phyloP scores from a whole-genome alignment of 2,888 invertebrate genomes.

The Schizotus pectinicornis region DNA sequence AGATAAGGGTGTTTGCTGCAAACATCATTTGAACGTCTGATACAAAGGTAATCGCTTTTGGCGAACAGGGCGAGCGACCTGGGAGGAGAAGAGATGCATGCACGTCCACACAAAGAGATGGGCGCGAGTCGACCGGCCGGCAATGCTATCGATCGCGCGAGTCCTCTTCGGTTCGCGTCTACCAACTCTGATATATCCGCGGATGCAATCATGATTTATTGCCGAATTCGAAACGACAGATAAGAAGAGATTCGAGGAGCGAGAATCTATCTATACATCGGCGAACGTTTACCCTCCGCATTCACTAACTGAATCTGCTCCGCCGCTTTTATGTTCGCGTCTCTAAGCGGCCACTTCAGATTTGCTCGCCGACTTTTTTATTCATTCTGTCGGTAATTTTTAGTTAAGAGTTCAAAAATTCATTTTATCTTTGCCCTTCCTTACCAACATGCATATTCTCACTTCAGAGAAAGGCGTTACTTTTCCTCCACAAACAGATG shows the following conservation, averaged over 20 bases:
- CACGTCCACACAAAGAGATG: constrained; percentile 26
- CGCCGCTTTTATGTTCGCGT: no score
- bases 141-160: constrained; percentile 32
- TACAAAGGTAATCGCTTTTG: constrained; percentile 45
- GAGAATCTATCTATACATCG: no score
- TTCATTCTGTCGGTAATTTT: no score
- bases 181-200: constrained; percentile 26
- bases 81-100: constrained; percentile 17
- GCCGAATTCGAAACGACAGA: constrained; percentile 40
- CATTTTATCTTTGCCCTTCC: no score
- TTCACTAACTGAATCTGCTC: no score
- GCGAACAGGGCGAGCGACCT: constrained; percentile 36
- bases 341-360: no score
- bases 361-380: no score
- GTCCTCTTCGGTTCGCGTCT: constrained; percentile 19
- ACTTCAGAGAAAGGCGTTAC: no score
- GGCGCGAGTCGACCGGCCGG: constrained; percentile 26
- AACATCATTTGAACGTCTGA: constrained; percentile 43
- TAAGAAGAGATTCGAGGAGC: constrained; percentile 30
- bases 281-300: no score
- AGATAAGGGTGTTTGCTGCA: constrained; percentile 41
- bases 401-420: no score
- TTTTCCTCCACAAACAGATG: no score
- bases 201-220: constrained; percentile 42
- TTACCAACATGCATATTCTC: no score